Percentiles rank a stretch among this genome's conserved stretches.
Evolutionary conservation across 1,140 invertebrate species (phyloP).

Genomic region (Drosophila insularis): DNA sequence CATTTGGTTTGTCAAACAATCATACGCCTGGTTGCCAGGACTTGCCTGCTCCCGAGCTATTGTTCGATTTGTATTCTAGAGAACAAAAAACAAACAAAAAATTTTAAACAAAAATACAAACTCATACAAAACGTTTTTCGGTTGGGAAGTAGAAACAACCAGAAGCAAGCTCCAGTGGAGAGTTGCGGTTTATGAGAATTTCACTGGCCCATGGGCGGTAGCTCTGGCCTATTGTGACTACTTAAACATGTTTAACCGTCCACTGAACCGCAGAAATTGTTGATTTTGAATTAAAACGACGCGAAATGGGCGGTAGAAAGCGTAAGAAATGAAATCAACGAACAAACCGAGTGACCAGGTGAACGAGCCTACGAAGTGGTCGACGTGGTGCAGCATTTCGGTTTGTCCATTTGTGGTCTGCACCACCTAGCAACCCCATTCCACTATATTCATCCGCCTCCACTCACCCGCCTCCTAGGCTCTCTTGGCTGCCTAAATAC

Average conservation of each 20-base stretch:
- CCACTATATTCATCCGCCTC: background rate
- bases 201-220: constrained; percentile 6
- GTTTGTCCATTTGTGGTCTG: constrained; percentile 68
- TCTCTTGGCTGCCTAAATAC: constrained; percentile 61
- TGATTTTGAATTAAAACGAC: constrained; percentile 78
- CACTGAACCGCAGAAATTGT: constrained; percentile 77
- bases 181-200: constrained; percentile 15
- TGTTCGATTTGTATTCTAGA: constrained; percentile 48
- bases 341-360: background rate
- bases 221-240: constrained; percentile 42
- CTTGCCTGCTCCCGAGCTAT: constrained; percentile 26
- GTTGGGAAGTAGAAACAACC: background rate
- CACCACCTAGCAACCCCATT: background rate
- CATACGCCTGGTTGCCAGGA: constrained; percentile 63
- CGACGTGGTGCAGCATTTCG: constrained; percentile 25
- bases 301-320: constrained; percentile 19
- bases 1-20: constrained; percentile 70
- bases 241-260: constrained; percentile 79
- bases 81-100: constrained; percentile 33
- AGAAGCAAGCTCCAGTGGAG: background rate
- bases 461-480: background rate
- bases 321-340: constrained; percentile 55
- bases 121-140: constrained; percentile 24
- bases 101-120: constrained; percentile 18
- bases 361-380: constrained; percentile 36